Evolutionary conservation across 2,113 vertebrate genomes (phyloP).

Genomic region (Zosterops japonicus): DNA sequence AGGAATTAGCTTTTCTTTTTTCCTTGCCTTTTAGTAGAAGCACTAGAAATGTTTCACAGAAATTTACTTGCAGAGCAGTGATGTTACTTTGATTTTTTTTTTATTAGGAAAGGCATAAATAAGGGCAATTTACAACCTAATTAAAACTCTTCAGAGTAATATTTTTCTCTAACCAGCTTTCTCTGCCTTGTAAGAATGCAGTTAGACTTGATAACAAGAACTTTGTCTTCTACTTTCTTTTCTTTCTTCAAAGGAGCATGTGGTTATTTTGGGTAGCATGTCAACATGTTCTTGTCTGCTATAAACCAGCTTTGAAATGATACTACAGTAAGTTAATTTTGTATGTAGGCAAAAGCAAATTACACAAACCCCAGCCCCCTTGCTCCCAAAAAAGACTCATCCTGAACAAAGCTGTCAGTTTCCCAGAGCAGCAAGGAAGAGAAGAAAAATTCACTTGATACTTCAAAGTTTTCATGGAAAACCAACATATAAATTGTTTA

Average conservation of each 20-base stretch:
- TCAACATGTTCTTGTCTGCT: neutral
- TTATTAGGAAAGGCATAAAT: neutral
- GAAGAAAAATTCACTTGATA: neutral
- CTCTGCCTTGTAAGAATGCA: neutral
- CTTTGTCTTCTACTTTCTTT: neutral
- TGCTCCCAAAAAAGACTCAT: accelerated
- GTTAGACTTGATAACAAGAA: neutral
- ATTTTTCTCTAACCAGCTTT: neutral
- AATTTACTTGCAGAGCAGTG: neutral
- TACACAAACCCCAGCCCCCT: neutral
- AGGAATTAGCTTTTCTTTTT: neutral
- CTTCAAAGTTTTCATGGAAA: neutral
- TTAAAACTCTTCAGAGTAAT: neutral
- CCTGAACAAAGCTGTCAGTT: neutral
- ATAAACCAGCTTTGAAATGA: neutral
- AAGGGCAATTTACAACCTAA: neutral
- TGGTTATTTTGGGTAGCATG: neutral
- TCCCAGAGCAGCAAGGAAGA: neutral
- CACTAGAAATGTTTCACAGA: neutral
- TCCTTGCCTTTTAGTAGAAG: neutral
- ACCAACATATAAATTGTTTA: accelerated
- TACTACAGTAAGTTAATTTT: neutral
- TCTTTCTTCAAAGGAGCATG: neutral
- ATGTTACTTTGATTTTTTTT: accelerated
- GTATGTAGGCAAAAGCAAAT: neutral